Base-by-base conservation (phyloP, 2,797 vertebrate species). In the Phoebastria nigripes region DNA sequence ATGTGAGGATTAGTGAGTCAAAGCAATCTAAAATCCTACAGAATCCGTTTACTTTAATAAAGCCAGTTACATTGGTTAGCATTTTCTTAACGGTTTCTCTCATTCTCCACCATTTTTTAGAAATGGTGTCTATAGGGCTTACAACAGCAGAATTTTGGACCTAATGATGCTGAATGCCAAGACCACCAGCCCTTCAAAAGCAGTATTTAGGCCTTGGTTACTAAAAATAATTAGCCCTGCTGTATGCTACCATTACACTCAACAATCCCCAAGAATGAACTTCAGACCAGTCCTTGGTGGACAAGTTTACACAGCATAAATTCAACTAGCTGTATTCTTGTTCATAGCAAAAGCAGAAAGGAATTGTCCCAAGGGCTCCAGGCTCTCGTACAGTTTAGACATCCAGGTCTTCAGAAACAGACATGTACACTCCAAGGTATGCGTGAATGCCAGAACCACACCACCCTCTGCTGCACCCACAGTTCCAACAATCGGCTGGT, bases 381-480 rank as follows among this genome's bases (percentile, higher is more conserved):
- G 37, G 31, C 16, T 61, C 26, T 56, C 2, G 0, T 35, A 46
- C 9, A 58, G 6, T 51, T 76, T 25, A 62, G 28, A 28, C 7
- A 54, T 29, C 56, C 26, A 42, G 12, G 12, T 51, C 33, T 56
- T 67, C 42, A 54, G 39, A 58, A 82, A 72, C 8, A 28, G 49
- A 54, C 5, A 87, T 20, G 15, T 24, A 63, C 11, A 55, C 18
- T 42, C 2, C 20, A 63, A 61, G 11, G 9, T 17, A 42, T 4
- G 26, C 0, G 3, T 0, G 0, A 83, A 66, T 11, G 21, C 26
- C 18, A 44, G 22, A 62, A 72, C 41, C 46, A 67, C 2, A 4
- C 1, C 37, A 73, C 9, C 12, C 19, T 59, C 24, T 63, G 42
- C 56, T 56, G 28, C 22, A 56, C 13, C 13, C 33, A 47, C 10